Conservation (phyloP, 2,797 vertebrate species). For the Hydrophis major region DNA sequence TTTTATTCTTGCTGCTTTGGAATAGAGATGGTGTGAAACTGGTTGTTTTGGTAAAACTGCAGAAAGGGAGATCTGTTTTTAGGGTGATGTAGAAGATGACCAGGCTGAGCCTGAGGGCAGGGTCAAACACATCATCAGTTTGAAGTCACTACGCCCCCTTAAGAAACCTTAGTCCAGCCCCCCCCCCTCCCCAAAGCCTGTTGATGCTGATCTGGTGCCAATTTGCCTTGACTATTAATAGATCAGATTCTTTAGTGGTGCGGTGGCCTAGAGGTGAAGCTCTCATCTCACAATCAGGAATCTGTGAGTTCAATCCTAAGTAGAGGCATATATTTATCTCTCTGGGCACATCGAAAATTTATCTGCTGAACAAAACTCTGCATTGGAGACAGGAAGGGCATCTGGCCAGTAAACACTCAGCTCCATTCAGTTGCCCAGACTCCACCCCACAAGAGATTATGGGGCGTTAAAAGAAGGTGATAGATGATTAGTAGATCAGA, state of each 20-base stretch:
- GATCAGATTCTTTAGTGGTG: not conserved
- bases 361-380: no score
- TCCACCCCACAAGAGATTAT: no score
- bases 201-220: not conserved
- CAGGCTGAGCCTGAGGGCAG: not conserved
- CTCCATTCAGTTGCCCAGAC: no score
- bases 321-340: no score
- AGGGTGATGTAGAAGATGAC: not conserved
- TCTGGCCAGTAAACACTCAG: no score
- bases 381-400: no score
- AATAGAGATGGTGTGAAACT: not conserved
- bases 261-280: no score
- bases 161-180: not conserved
- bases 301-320: no score
- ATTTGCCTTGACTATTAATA: not conserved
- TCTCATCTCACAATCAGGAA: no score
- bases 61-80: not conserved
- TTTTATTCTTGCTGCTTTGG: not conserved
- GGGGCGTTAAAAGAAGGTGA: no score
- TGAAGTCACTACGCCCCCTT: not conserved
- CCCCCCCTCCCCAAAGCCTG: fast-evolving
- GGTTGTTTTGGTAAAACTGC: not conserved
- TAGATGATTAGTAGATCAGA: not conserved
- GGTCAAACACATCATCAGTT: not conserved
- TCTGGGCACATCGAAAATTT: no score